Percentiles rank a stretch among this genome's conserved stretches.
Evolutionary conservation across 1,140 invertebrate genomes (phyloP).

Genomic region (Cyphomyrmex costatus): DNA sequence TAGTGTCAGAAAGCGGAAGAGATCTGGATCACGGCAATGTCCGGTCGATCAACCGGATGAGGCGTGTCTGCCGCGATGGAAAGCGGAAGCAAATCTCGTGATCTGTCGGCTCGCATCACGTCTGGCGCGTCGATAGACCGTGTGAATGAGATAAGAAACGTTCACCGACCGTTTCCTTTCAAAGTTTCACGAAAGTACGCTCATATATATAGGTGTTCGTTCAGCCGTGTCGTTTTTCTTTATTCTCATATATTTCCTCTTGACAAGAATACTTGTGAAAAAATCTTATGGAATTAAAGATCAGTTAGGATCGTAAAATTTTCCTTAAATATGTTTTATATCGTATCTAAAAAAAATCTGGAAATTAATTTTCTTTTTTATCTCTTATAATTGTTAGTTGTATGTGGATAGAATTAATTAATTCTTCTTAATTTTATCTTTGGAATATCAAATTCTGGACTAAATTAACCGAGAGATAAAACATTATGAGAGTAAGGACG

Average conservation of each 20-base stretch:
- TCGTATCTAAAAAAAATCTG: background rate
- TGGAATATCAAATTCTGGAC: too few relatives aligned
- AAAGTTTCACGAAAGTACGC: background rate
- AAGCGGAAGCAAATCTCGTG: constrained; percentile 60
- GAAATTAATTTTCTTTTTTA: background rate
- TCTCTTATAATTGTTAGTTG: background rate
- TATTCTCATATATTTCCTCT: background rate
- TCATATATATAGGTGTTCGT: background rate
- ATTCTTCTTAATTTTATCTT: too few relatives aligned
- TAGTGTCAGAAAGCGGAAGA: constrained; percentile 43
- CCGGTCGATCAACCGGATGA: constrained; percentile 64
- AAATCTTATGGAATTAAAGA: background rate
- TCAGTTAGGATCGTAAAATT: background rate
- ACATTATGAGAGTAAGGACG: too few relatives aligned
- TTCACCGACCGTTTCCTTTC: background rate
- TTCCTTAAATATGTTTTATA: background rate
- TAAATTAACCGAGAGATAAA: too few relatives aligned
- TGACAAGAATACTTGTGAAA: background rate
- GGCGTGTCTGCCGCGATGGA: constrained; percentile 52
- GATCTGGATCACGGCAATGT: constrained; percentile 64
- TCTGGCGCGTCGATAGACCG: background rate
- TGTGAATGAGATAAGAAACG: constrained; percentile 8
- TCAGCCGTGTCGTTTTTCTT: background rate
- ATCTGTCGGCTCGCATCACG: constrained; percentile 16
- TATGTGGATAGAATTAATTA: background rate